Evolutionary conservation across 2,888 invertebrate genomes (phyloP), one percentile per base, ranked within the genome.

Genomic region (Oscheius myriophilus): DNA sequence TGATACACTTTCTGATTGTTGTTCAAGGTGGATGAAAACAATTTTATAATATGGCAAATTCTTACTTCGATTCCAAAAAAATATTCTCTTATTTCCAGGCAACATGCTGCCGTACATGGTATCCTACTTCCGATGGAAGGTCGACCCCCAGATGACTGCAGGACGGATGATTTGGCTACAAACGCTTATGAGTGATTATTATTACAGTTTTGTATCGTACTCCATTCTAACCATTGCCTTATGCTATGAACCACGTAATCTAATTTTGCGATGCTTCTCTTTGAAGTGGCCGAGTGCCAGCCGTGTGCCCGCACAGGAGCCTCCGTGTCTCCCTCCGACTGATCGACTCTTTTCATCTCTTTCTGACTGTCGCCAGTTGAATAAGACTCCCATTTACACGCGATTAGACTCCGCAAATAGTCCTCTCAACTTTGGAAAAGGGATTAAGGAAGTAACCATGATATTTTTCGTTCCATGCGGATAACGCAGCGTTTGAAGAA

Each of bases 41-140:
- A n/a, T n/a, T n/a, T n/a, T n/a, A n/a, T n/a, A n/a, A n/a, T n/a
- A n/a, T n/a, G n/a, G n/a, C n/a, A n/a, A n/a, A n/a, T n/a, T n/a
- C n/a, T n/a, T n/a, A n/a, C n/a, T n/a, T n/a, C n/a, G n/a, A n/a
- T n/a, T n/a, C n/a, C n/a, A n/a, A 11, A 57, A 41, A 57, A n/a
- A 9, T 16, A 21, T 55, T n/a, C 11, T 46, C n/a, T 16, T 55
- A 9, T 39, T 66, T 76, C 63, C 53, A 84, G 83, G 83, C 14
- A 85, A 85, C 59, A 72, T 85, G 23, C 73, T 85, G 46, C 85
- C 85, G 9, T 85, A 85, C 69, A 69, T 85, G 23, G 84, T 84
- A 4, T 85, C 85, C 7, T 85, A 85, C 73, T 73, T 82, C 25
- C 73, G 84, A 69, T 83, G 81, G 80, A 81, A 84, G 72, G 75